Conservation (phyloP, 2,888 invertebrate genomes). For the Hyalella azteca region DNA sequence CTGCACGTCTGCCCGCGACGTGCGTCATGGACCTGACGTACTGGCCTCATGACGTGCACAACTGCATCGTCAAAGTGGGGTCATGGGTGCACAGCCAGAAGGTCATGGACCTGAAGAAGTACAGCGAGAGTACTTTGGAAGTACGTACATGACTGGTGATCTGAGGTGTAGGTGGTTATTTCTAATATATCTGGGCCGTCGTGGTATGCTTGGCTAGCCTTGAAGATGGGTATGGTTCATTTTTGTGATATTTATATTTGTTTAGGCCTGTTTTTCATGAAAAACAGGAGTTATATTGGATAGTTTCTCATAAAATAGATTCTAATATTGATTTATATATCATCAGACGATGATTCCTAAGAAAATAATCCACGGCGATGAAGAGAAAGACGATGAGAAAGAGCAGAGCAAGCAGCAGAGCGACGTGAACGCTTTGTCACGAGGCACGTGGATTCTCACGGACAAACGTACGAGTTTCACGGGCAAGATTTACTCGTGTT, state of each 20-base stretch:
- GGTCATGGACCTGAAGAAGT: constrained; percentile 66
- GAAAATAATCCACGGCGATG: neutral
- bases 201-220: too few species aligned
- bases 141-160: too few species aligned
- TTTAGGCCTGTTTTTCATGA: too few species aligned
- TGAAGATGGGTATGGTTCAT: too few species aligned
- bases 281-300: too few species aligned
- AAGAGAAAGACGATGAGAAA: neutral
- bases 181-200: too few species aligned
- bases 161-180: too few species aligned
- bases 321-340: too few species aligned
- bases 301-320: too few species aligned
- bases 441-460: constrained; percentile 69
- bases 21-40: constrained; percentile 69
- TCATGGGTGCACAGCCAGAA: constrained; percentile 73
- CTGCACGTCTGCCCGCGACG: constrained; percentile 68
- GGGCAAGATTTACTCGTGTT: constrained; percentile 67
- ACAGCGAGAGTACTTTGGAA: constrained; percentile 33
- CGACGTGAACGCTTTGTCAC: constrained; percentile 67
- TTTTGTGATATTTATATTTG: too few species aligned
- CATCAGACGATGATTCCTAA: neutral
- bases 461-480: constrained; percentile 61
- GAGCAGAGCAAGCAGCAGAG: constrained; percentile 50
- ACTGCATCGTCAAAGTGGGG: constrained; percentile 71
- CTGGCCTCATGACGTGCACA: constrained; percentile 75